Conservation (phyloP, 2,113 vertebrate genomes). For the Ptilorrhoa leucosticta region DNA sequence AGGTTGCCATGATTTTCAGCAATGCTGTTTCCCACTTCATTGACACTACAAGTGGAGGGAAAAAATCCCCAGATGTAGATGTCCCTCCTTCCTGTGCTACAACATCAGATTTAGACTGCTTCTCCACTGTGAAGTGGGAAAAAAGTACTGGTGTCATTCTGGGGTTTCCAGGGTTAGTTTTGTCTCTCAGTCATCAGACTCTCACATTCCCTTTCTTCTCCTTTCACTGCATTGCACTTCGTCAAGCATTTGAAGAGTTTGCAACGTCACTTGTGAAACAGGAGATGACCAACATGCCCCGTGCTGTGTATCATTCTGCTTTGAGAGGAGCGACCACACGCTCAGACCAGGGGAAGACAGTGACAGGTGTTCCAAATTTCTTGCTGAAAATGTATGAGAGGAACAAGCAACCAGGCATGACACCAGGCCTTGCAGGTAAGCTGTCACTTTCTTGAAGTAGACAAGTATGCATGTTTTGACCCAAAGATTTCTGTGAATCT, state of each 20-base stretch:
- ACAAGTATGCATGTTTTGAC: neutral
- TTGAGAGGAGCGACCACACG: constrained; percentile 73
- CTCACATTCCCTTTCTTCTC: neutral
- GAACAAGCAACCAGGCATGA: constrained; percentile 93
- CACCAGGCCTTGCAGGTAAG: constrained; percentile 89
- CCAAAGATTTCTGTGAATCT: neutral
- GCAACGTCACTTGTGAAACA: constrained; percentile 85
- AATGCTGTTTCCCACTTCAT: neutral
- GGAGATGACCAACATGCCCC: constrained; percentile 92
- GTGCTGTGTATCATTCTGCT: constrained; percentile 89
- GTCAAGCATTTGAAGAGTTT: constrained; percentile 86
- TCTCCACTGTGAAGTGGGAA: neutral
- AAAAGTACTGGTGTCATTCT: neutral
- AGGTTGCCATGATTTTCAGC: neutral
- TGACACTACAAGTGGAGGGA: neutral
- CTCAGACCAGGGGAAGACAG: constrained; percentile 85
- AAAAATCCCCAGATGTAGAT: neutral
- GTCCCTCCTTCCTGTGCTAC: neutral
- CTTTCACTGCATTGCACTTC: neutral
- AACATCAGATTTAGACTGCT: neutral
- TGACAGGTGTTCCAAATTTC: constrained; percentile 87
- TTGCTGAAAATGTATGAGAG: constrained; percentile 92
- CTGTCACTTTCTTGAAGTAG: neutral
- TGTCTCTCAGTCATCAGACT: neutral
- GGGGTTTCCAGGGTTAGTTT: neutral